phyloP scores from a whole-genome alignment of 1,140 invertebrate genomes.

The Drosophila oshimai region DNA sequence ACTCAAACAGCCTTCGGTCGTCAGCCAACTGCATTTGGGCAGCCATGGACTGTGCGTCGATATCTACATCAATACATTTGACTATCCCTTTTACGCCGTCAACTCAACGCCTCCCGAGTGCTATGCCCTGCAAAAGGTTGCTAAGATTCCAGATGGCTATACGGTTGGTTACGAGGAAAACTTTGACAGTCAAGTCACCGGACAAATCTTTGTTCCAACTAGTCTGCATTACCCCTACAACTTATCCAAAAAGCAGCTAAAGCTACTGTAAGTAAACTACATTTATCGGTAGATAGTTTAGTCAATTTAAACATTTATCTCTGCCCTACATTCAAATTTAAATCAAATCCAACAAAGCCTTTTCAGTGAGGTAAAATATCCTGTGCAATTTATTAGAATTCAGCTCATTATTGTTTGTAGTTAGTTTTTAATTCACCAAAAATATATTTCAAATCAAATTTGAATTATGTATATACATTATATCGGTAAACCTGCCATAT shows the following conservation, averaged over 20 bases:
- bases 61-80: conserved; percentile 79
- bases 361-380: conserved; percentile 12
- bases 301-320: not conserved
- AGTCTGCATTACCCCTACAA: conserved; percentile 76
- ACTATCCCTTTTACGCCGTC: conserved; percentile 74
- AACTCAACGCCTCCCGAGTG: conserved; percentile 52
- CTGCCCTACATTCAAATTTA: not conserved
- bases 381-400: conserved; percentile 28
- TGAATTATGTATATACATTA: conserved; percentile 65
- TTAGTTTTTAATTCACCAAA: conserved; percentile 68
- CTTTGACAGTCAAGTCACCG: conserved; percentile 54
- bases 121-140: conserved; percentile 23
- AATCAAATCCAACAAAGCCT: not conserved
- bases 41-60: conserved; percentile 78
- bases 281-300: not conserved
- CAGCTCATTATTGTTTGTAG: conserved; percentile 32
- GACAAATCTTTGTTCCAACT: conserved; percentile 70
- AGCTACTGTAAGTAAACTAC: conserved; percentile 2
- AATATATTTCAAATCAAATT: conserved; percentile 75
- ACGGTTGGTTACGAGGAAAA: conserved; percentile 74
- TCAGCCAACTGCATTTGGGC: conserved; percentile 61
- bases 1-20: conserved; percentile 62
- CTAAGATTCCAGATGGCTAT: conserved; percentile 57
- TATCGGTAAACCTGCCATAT: conserved; percentile 32
- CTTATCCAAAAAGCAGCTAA: conserved; percentile 67